phyloP scores from a whole-genome alignment of 2,888 invertebrate species.

The Volucella zonaria region DNA sequence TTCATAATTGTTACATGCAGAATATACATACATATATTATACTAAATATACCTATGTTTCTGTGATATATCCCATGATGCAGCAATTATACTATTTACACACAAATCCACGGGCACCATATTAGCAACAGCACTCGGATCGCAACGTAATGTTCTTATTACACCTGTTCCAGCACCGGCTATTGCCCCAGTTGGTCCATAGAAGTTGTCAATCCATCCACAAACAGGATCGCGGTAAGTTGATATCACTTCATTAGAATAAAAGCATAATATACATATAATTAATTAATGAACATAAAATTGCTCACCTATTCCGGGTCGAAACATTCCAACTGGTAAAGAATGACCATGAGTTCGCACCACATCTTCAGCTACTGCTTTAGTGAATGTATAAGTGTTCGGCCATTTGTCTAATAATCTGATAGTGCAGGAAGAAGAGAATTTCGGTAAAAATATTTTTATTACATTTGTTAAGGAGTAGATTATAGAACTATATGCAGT shows the following conservation, averaged over 20 bases:
- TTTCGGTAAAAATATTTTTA: too few species aligned
- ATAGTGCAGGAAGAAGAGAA: not conserved
- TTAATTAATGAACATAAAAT: not conserved
- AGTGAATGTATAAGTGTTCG: constrained; percentile 96
- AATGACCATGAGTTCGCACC: constrained; percentile 86
- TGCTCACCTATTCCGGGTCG: constrained; percentile 91
- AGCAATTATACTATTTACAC: constrained; percentile 91
- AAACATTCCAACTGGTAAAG: constrained; percentile 91
- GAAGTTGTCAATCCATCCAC: constrained; percentile 95
- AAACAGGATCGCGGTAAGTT: constrained; percentile 88
- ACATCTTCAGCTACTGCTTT: constrained; percentile 94
- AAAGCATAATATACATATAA: not conserved
- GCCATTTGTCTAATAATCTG: constrained; percentile 88
- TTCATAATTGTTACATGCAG: too few species aligned
- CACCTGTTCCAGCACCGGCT: constrained; percentile 90
- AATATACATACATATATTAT: too few species aligned
- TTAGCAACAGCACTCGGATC: constrained; percentile 88
- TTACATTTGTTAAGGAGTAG: too few species aligned
- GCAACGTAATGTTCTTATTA: constrained; percentile 87
- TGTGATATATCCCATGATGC: constrained; percentile 89
- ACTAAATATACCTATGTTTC: constrained; percentile 77
- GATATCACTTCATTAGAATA: constrained; percentile 84
- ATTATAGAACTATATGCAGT: too few species aligned
- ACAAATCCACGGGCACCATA: constrained; percentile 90
- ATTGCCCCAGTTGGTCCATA: constrained; percentile 93